Evolutionary conservation across 2,797 vertebrate species (phyloP), one percentile per base, ranked within the genome.

Genomic region (Chrysolophus pictus): DNA sequence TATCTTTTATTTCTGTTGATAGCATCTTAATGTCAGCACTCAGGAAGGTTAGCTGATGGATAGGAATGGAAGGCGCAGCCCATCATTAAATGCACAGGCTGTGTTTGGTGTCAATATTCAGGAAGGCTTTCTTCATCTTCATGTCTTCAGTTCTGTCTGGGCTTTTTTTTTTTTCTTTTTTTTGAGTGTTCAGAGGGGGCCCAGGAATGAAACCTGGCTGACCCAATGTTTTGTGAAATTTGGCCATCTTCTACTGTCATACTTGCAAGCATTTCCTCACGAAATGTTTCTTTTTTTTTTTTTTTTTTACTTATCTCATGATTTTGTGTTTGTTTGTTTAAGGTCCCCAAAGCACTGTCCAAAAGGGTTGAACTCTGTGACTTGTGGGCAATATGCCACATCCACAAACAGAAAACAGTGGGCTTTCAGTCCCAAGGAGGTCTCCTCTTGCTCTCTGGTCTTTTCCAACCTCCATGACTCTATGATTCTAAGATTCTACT

Each of bases 271-370:
- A 60, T 63, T 85, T 79, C 53, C 73, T 84, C 59, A 63, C 21
- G 41, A 91, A 69, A 55, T 51, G 71, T 82, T 74, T 28, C 29
- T 55, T 79, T 87, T 89, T 92, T 47, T 16, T 49, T 90, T n/a
- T 91, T 93, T 29, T 53, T 23, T 53, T 90, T n/a, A 35, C 62
- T 94, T 78, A 88, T 86, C 79, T 86, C 65, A 90, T 53, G 6
- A 84, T 91, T 94, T 87, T 79, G 23, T 89, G 55, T 76, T 94
- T 90, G 65, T 86, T 95, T 91, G 64, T 81, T 93, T 87, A 64
- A 85, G 82, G 59, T 91, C 91, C 73, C 81, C 62, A 46, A 94
- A 96, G 53, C 58, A 72, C 17, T 84, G 67, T 78, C 67, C 71
- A 91, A 86, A 41, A 60, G 73, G 79, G 74, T 65, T 95, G 79